Base-by-base conservation (phyloP, 2,113 vertebrate species). In the Eudyptes chrysolophus region DNA sequence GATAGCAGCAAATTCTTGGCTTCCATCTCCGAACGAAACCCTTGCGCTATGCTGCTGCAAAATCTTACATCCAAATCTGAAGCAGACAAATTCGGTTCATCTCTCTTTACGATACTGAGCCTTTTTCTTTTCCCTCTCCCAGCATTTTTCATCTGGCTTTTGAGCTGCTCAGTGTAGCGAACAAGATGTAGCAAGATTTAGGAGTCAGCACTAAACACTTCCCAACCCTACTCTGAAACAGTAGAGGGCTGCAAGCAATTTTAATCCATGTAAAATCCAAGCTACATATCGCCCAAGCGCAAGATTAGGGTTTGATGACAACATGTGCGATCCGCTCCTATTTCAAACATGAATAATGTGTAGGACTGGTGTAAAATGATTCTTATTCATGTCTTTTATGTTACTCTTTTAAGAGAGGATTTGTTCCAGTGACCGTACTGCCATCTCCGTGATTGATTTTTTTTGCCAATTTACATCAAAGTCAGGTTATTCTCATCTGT, bases 31-130 rank as follows among this genome's bases (percentile, higher is more conserved):
- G 4, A n/a, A 25, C 49, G 11, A 55, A 88, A 68, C 34, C 14
- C 27, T 51, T 7, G 7, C 0, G 1, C 44, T 38, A 7, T 0
- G 1, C 34, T n/a, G 42, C 21, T 18, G 21, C 25, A 34, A 54
- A 60, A 49, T 13, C 68, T 27, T 6, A 80, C n/a, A 44, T 24
- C 24, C 62, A 32, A 7, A 27, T 24, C 84, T 16, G 30, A 54
- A 27, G 40, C 32, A 71, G 22, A 60, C 34, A 48, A 74, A 55
- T 32, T 40, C 2, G 1, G 27, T 46, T 61, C 29, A 16, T 26
- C 46, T 38, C 48, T 54, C 25, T 54, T 40, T 24, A 42, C 2
- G 1, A 54, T 6, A 25, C 8, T 5, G 5, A 84, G 38, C 14
- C 30, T 58, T 58, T 29, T n/a, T 70, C 36, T 79, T 30, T 55